A percentile compares a stretch with the other conserved stretches of the same genome.
phyloP scores from a whole-genome alignment of 2,888 invertebrate genomes.

The Graphium colonna region DNA sequence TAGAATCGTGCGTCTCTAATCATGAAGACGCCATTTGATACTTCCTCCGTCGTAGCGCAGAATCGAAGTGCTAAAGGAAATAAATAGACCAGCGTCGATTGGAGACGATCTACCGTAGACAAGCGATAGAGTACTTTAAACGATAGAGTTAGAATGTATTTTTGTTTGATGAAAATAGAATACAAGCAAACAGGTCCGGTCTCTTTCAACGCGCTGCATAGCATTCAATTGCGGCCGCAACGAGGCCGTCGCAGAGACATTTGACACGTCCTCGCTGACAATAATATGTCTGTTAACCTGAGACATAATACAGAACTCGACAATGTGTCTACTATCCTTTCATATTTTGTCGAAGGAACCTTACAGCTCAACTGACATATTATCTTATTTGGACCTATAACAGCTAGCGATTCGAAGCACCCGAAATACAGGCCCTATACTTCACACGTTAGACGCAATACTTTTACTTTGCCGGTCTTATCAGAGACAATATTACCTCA shows the following conservation, averaged over 20 bases:
- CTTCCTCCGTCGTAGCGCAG: slow-evolving; percentile 56
- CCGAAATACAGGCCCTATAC: no score
- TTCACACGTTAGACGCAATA: no score
- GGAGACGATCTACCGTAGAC: slow-evolving; percentile 53
- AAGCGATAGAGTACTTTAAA: slow-evolving; percentile 35
- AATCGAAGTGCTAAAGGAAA: slow-evolving; percentile 67
- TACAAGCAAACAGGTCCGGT: slow-evolving; percentile 64
- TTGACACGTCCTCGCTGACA: slow-evolving; percentile 69
- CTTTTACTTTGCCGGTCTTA: no score
- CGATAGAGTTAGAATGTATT: slow-evolving; percentile 35
- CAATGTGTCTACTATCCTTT: neutral
- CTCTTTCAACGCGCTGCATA: slow-evolving; percentile 61
- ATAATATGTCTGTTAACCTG: slow-evolving; percentile 58
- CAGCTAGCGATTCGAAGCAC: no score
- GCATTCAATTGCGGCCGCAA: slow-evolving; percentile 71
- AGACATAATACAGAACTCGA: slow-evolving; percentile 41
- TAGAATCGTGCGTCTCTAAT: slow-evolving; percentile 64
- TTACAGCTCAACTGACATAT: slow-evolving; percentile 23
- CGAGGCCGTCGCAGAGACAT: slow-evolving; percentile 65
- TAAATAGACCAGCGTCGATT: slow-evolving; percentile 66
- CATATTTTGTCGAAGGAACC: no score
- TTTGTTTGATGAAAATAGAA: slow-evolving; percentile 37
- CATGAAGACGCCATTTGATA: slow-evolving; percentile 59
- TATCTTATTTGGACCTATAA: slow-evolving; percentile 8
- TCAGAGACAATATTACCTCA: no score